Evolutionary conservation across 1,140 invertebrate genomes (phyloP).

Genomic region (Archegozetes longisetosus): DNA sequence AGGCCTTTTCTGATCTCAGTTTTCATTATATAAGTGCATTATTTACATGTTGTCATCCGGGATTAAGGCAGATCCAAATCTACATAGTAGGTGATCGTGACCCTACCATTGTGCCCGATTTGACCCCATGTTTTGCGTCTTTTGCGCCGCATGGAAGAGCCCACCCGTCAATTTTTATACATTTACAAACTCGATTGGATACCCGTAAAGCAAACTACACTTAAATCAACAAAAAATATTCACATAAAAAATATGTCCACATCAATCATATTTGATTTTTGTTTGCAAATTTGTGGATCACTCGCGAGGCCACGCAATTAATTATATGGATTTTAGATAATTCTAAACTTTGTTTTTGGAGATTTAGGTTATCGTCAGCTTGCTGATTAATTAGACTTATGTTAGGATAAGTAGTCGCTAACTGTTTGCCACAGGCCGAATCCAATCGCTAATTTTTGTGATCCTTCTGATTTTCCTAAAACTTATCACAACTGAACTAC

Average conservation of each 20-base stretch:
- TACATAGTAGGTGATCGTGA: not conserved
- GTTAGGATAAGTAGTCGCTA: no score
- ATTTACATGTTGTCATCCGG: no score
- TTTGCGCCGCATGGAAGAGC: not conserved
- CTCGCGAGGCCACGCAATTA: not conserved
- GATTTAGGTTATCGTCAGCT: not conserved
- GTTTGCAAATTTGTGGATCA: not conserved
- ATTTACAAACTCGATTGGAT: not conserved
- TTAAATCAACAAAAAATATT: not conserved
- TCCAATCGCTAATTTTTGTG: no score
- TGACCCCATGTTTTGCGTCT: not conserved
- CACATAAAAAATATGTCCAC: not conserved
- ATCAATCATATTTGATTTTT: not conserved
- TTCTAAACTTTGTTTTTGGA: not conserved
- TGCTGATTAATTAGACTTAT: not conserved
- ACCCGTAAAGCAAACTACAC: not conserved
- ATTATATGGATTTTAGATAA: not conserved
- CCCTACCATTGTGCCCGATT: not conserved
- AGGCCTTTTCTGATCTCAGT: no score
- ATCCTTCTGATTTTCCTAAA: no score
- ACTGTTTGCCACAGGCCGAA: no score
- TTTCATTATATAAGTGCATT: no score
- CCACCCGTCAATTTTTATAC: not conserved
- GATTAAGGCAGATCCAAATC: not conserved
- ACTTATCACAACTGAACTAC: no score